Conservation (phyloP, 1,140 invertebrate species). For the Gryon sp. region DNA sequence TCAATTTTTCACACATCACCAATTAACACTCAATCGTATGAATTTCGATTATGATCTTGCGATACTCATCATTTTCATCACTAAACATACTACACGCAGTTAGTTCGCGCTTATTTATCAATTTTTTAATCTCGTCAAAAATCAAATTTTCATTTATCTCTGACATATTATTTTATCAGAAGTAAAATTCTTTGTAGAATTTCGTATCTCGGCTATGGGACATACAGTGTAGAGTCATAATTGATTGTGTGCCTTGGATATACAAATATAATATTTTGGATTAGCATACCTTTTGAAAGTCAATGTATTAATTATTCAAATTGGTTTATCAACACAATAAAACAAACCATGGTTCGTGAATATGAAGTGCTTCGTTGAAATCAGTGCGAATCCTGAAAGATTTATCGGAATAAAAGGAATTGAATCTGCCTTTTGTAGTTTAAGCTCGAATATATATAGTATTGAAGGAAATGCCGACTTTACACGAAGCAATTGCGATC, state of each 20-base stretch:
- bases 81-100: conserved; percentile 64
- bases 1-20: conserved; percentile 20
- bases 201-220: conserved; percentile 43
- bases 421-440: conserved; percentile 12
- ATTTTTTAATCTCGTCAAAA: conserved; percentile 15
- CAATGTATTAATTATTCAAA: no score
- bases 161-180: conserved; percentile 21
- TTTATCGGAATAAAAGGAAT: no score
- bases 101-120: conserved; percentile 69
- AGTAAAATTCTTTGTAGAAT: conserved; percentile 13
- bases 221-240: conserved; percentile 45
- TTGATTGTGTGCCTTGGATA: conserved; percentile 26
- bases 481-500: conserved; percentile 39
- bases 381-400: background rate
- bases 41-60: background rate
- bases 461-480: conserved; percentile 7
- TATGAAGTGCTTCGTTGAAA: conserved; percentile 26
- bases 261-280: background rate
- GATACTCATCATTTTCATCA: conserved; percentile 42
- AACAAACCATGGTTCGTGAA: conserved; percentile 5
- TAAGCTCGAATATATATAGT: conserved; percentile 21
- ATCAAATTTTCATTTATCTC: conserved; percentile 23
- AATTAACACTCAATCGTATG: conserved; percentile 17
- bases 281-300: no score
- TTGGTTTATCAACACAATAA: background rate